A percentile compares a stretch with the other conserved stretches of the same genome.
Conservation (phyloP, 2,797 vertebrate species). For the Gymnocypris eckloni region DNA sequence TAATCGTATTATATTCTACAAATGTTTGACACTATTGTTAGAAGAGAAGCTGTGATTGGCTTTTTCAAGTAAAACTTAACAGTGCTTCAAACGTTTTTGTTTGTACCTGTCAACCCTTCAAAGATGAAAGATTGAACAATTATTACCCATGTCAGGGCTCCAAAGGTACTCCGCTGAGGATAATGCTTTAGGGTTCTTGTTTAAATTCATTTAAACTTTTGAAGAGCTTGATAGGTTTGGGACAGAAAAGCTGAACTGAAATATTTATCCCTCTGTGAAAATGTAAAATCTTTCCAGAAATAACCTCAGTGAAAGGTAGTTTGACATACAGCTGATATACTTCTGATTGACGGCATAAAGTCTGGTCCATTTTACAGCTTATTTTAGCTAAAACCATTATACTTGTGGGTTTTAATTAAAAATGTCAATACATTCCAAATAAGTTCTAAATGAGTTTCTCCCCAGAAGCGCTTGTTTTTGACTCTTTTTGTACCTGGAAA, state of each 20-base stretch:
- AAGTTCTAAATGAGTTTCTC: not conserved
- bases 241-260: not conserved
- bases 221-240: conserved; percentile 10
- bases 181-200: conserved; percentile 3
- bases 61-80: conserved; percentile 2
- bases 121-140: not conserved
- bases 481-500: not conserved
- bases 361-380: not conserved
- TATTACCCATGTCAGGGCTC: not conserved
- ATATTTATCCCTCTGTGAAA: not conserved
- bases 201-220: conserved; percentile 1
- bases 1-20: not conserved
- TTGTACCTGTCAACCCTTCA: not conserved
- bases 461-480: not conserved
- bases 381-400: not conserved
- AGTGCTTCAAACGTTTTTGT: not conserved
- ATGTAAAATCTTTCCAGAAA: not conserved
- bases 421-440: not conserved
- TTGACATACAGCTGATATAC: too few species aligned
- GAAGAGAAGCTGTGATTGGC: not conserved
- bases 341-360: not conserved
- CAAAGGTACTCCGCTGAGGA: not conserved
- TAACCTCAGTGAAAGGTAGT: not conserved
- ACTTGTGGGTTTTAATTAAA: not conserved
- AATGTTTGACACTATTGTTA: not conserved